Percentiles rank a stretch among this genome's conserved stretches.
Evolutionary conservation across 2,113 vertebrate species (phyloP).

Genomic region (Cephalopterus ornatus): DNA sequence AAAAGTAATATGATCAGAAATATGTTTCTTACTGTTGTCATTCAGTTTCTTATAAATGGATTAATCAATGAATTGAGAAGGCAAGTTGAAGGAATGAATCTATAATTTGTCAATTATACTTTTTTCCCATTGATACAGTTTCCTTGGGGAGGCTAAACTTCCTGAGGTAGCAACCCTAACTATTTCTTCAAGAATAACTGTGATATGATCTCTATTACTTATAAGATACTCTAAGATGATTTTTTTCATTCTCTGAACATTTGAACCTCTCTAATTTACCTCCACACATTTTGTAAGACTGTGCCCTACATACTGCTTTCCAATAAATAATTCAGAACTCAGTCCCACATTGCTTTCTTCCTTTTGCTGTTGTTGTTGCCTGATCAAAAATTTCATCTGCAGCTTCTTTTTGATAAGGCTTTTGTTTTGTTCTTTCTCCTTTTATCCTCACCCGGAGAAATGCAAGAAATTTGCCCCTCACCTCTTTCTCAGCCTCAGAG

Average conservation of each 20-base stretch:
- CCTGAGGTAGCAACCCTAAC: neutral
- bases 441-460: slow-evolving; percentile 42
- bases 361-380: neutral
- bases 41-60: neutral
- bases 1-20: neutral
- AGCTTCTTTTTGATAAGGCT: neutral
- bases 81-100: neutral
- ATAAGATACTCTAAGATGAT: neutral
- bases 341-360: neutral
- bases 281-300: neutral
- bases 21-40: neutral
- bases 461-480: slow-evolving; percentile 29
- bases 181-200: neutral
- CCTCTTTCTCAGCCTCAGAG: slow-evolving; percentile 16
- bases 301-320: neutral
- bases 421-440: slow-evolving; percentile 38
- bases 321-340: slow-evolving; percentile 13
- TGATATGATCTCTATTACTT: neutral
- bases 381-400: slow-evolving; percentile 28
- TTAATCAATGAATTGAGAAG: neutral
- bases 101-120: neutral
- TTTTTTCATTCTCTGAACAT: neutral
- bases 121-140: neutral
- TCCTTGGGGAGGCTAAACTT: neutral
- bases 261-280: neutral